Base-by-base conservation (phyloP, 2,888 invertebrate species). In the Lasiommata megera region DNA sequence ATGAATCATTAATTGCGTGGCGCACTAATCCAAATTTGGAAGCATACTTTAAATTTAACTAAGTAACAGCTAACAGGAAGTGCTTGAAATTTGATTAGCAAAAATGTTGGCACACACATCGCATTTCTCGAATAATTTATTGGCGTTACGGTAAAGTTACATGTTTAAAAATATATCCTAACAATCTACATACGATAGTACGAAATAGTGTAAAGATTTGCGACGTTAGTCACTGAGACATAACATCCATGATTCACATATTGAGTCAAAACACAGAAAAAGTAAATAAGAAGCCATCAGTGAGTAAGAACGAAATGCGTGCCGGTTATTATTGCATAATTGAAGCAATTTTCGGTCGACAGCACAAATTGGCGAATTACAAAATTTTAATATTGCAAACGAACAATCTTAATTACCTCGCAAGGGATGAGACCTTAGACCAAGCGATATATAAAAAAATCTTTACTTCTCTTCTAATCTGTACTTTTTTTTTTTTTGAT, bases 251-350 rank as follows among this genome's bases (percentile, higher is more conserved):
- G 88, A 88, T 68, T 89, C 88, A 89, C 72, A 63, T 68, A 63
- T 80, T 82, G 83, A 83, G 74, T 85, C 82, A 80, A 86, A 86
- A 81, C 76, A 77, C 75, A 77, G 73, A 77, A 81, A 84, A 77
- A 78, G 67, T 61, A 78, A 77, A 69, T 78, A 74, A 74, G 59
- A 68, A 67, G 69, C 69, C 73, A 67, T 69, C 69, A 68, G 67
- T 79, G 80, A 80, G 78, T 84, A 84, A 85, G 69, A 58, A 55
- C 53, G 61, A 67, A 69, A 69, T 55, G 60, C 46, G 54, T 58
- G 53, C 58, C 54, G 58, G 60, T 67, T 63, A 66, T 34, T n/a
- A n/a, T n/a, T 7, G 1, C 31, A 34, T 64, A 67, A 68, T 67
- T 60, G 62, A 60, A 64, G 58, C 57, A 50, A 28, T 52, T 61